These are phyloP conservation scores for Entomobrya multifasciata DNA, from an alignment of 2,888 invertebrate genomes.

Conservation along the genomic window DNA sequence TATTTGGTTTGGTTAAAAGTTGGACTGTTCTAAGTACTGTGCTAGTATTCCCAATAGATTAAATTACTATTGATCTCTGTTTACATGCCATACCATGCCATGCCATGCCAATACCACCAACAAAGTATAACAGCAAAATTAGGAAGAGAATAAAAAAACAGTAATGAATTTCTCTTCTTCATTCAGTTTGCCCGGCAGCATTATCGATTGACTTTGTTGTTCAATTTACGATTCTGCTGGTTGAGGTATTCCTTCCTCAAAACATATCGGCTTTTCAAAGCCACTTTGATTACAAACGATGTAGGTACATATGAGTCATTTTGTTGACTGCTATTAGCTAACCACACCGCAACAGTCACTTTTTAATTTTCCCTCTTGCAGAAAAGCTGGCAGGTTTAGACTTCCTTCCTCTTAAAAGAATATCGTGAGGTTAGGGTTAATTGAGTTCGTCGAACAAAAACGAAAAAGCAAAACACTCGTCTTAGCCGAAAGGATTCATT, in stretches of 20 bases:
- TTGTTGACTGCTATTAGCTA: background rate
- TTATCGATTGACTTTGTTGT: conserved; percentile 53
- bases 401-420: conserved; percentile 13
- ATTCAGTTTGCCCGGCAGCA: conserved; percentile 6
- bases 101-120: conserved; percentile 34
- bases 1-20: background rate
- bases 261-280: background rate
- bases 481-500: conserved; percentile 52
- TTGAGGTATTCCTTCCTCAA: background rate
- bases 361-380: conserved; percentile 19
- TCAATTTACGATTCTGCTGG: background rate
- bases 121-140: background rate
- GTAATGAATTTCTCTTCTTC: conserved; percentile 8
- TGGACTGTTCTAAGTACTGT: too few species aligned
- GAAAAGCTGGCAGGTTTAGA: background rate
- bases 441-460: conserved; percentile 63
- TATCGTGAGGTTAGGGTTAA: conserved; percentile 65
- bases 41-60: conserved; percentile 56
- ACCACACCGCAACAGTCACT: conserved; percentile 27
- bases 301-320: background rate
- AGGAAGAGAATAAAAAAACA: background rate
- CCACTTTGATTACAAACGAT: background rate
- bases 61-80: conserved; percentile 57
- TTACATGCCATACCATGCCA: too few species aligned
- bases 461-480: conserved; percentile 29